Evolutionary conservation across 2,113 vertebrate genomes (phyloP), one percentile per base, ranked within the genome.

Genomic region (Gorilla gorilla): DNA sequence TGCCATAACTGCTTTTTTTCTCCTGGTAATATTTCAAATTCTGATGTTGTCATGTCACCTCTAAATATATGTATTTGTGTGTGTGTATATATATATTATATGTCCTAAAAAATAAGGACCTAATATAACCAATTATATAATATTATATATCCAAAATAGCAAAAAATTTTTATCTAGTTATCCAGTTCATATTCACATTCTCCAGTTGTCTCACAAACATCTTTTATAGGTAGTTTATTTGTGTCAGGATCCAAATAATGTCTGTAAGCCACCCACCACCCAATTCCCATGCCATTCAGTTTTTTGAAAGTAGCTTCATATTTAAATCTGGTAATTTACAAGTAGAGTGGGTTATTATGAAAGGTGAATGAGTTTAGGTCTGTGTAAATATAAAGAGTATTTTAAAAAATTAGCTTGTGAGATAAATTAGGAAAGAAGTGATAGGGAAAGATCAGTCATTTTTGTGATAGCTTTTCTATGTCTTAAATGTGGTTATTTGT

Each of bases 171-270:
- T 32, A 79, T 40, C 6, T 97, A 22, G 61, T 92, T 94, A 90
- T 82, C 20, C 3, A 89, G 43, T 86, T 22, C 20, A 68, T 32
- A 52, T 88, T 90, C 32, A 82, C 32, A 48, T 88, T 97, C 66
- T 8, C 40, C 70, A 84, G 11, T 73, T 96, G n/a, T 91, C 48
- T 95, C 11, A 87, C 59, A 94, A 35, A 84, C 95, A 20, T 11
- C 30, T 97, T 96, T 87, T 96, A 43, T 78, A 96, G 18, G 40
- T 86, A 78, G 59, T 86, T 90, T 83, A 30, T 84, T 96, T 96
- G 81, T 85, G 32, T 94, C 45, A 89, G 59, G 40, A 85, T 93
- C 22, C 13, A 75, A 50, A 86, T 10, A 92, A 66, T 4, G 27
- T 68, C 27, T 90, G 0, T 2, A 68, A 70, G 9, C 8, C 12